Percentiles rank a stretch among this genome's conserved stretches.
Conservation (phyloP, 2,888 invertebrate genomes). For the Amiota communis region DNA sequence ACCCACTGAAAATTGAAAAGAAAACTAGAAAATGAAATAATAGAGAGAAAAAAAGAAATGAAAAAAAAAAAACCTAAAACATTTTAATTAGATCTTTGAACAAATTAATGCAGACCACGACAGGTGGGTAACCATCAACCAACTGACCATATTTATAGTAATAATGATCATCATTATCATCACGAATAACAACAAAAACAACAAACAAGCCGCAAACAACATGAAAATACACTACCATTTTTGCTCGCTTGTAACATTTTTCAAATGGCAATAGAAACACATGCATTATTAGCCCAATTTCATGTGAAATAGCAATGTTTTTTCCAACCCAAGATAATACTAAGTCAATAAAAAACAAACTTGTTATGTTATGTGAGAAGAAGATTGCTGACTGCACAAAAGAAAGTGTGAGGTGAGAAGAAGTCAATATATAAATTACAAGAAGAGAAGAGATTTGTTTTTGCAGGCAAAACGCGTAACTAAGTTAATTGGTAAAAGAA, state of each 20-base stretch:
- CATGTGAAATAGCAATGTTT: background rate
- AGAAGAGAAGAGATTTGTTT: constrained; percentile 14
- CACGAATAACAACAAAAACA: no score
- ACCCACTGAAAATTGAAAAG: background rate
- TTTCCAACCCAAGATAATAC: constrained; percentile 35
- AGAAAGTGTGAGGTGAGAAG: no score
- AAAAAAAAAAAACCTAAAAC: no score
- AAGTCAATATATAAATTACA: no score
- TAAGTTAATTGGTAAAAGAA: constrained; percentile 42
- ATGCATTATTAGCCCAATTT: background rate
- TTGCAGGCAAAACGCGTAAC: constrained; percentile 32
- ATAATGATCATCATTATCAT: no score
- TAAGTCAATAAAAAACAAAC: no score
- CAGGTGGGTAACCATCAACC: background rate
- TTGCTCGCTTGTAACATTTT: background rate
- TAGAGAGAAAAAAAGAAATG: background rate
- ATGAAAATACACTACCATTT: background rate
- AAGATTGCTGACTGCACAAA: no score
- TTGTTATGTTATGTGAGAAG: no score
- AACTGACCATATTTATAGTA: background rate
- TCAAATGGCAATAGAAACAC: constrained; percentile 4
- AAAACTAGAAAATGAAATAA: background rate
- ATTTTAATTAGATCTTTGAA: background rate
- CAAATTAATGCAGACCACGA: constrained; percentile 1
- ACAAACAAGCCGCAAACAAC: no score